Percentiles rank a stretch among this genome's conserved stretches.
Evolutionary conservation across 2,888 invertebrate genomes (phyloP).

Genomic region (Myathropa florea): DNA sequence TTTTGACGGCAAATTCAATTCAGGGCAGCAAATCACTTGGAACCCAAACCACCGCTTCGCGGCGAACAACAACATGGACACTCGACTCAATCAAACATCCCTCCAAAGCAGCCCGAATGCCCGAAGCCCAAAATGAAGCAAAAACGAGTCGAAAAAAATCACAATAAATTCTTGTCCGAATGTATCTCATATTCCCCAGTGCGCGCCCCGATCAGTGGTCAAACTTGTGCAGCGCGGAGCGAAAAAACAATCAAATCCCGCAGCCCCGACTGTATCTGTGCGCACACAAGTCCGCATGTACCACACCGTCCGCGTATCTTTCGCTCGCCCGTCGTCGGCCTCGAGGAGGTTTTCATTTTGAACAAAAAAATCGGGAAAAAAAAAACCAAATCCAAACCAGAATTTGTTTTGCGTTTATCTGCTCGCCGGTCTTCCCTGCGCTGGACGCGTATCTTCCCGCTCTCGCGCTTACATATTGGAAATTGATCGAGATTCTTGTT

Average conservation of each 20-base stretch:
- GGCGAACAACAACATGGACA: not conserved
- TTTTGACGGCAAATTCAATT: no score
- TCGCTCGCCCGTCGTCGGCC: not conserved
- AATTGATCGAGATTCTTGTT: slow-evolving; percentile 50
- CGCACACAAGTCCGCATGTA: not conserved
- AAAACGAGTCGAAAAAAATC: not conserved
- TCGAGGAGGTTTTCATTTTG: not conserved
- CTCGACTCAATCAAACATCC: not conserved
- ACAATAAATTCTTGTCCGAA: not conserved
- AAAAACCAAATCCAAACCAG: not conserved
- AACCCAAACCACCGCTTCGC: not conserved
- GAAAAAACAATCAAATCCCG: not conserved
- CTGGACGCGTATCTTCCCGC: not conserved
- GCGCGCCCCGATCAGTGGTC: not conserved
- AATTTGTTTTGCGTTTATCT: not conserved
- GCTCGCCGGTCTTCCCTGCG: not conserved
- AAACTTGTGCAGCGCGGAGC: not conserved
- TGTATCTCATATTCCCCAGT: not conserved
- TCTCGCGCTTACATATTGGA: not conserved
- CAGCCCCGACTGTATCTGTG: not conserved
- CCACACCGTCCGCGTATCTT: not conserved
- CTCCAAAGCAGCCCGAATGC: not conserved
- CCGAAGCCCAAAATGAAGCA: not conserved
- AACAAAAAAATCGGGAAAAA: not conserved
- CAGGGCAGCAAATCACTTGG: no score